Base-by-base conservation (phyloP, 2,797 vertebrate species). In the Telmatherina bonti region DNA sequence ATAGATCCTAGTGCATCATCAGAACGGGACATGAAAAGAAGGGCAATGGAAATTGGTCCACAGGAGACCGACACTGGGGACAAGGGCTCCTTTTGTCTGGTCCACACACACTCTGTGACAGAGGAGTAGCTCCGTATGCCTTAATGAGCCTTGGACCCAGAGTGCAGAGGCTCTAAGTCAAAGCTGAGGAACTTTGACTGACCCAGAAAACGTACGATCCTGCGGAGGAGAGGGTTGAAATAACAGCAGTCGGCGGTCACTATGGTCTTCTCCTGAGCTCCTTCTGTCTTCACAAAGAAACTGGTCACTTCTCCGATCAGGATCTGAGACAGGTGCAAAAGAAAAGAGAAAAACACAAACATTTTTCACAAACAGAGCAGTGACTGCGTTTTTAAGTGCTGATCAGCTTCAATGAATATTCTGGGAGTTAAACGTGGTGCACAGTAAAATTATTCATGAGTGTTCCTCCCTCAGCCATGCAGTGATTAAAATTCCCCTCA, bases 191-290 rank as follows among this genome's bases (percentile, higher is more conserved):
- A 76, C n/a, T 7, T 1, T 22, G 26, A 72, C 95, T 93, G 88
- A 97, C 96, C 96, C 66, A 97, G 91, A 85, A 98, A 97, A 35
- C 97, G 95, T 29, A 97, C 95, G 12, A 97, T 95, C 85, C 96
- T 94, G 1, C 97, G 94, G 52, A 98, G 94, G 11, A 97, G 94
- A 5, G 96, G 96, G 80, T 95, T 97, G 91, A 97, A 97, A 81
- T 95, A 96, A 79, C 96, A 98, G 91, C 97, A 97, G 88, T 96
- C 96, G 3, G 95, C 96, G 0, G 96, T 96, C 73, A 96, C 91
- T 1, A 97, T 97, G 72, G 96, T 96, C 80, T 94, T 96, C 91
- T 97, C 97, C 74, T 94, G 92, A 2, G 81, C 84, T 33, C 91
- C 78, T 10, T 95, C 95, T 0, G 94, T 81, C 65, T 96, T 95